Conservation (phyloP, 2,797 vertebrate species). For the Dryobates pubescens region DNA sequence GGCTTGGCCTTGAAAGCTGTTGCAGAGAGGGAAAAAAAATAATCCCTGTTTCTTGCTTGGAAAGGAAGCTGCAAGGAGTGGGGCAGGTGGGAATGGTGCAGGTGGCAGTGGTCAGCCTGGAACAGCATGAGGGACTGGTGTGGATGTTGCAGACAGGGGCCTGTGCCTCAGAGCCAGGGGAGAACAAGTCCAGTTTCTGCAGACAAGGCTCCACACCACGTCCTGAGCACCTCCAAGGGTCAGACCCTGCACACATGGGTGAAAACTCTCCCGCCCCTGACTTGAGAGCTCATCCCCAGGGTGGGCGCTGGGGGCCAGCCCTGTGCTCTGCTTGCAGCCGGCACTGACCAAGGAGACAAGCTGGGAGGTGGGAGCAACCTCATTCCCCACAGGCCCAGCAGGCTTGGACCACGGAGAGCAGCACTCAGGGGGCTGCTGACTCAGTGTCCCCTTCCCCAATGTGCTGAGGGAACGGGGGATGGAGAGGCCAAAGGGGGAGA, state of each 20-base stretch:
- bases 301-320: background rate
- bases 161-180: background rate
- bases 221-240: background rate
- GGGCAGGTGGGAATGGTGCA: background rate
- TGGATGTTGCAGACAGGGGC: background rate
- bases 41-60: background rate
- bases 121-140: fast-evolving
- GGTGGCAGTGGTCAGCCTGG: fast-evolving
- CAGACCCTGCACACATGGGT: background rate
- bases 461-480: background rate
- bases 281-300: background rate
- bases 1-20: background rate
- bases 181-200: background rate
- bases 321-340: background rate
- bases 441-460: background rate
- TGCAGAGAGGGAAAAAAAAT: background rate
- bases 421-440: background rate
- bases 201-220: background rate
- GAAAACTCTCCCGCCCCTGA: background rate
- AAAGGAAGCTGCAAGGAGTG: background rate
- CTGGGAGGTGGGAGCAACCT: background rate
- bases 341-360: background rate
- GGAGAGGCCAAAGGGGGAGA: background rate
- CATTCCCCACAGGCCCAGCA: background rate
- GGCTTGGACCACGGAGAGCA: background rate